phyloP scores from a whole-genome alignment of 2,888 invertebrate species.

The Hipparchia semele region DNA sequence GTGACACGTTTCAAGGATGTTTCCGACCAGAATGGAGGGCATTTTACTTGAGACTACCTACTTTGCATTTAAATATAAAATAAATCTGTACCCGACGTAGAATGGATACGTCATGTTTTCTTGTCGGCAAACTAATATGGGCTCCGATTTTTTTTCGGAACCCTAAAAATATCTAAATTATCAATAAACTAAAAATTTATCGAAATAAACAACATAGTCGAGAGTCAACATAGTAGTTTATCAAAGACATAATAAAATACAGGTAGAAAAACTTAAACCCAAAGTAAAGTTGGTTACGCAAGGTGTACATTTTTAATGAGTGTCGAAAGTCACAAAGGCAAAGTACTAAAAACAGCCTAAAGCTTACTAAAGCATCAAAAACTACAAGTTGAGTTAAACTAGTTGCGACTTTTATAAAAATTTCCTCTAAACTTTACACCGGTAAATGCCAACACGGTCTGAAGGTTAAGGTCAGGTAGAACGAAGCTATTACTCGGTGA shows the following conservation, averaged over 20 bases:
- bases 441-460: constrained; percentile 18
- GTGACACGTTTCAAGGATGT: constrained; percentile 27
- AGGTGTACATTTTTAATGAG: not conserved
- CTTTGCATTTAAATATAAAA: constrained; percentile 1
- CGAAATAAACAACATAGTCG: too few species aligned
- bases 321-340: not conserved
- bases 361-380: not conserved
- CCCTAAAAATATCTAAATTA: too few species aligned
- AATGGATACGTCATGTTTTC: not conserved
- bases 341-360: not conserved
- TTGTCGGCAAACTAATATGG: not conserved
- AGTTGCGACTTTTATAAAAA: not conserved
- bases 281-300: not conserved
- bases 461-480: constrained; percentile 41
- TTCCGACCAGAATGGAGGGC: constrained; percentile 30
- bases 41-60: constrained; percentile 8
- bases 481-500: constrained; percentile 34
- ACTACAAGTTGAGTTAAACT: not conserved
- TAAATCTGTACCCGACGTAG: not conserved
- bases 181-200: too few species aligned
- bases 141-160: too few species aligned
- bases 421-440: constrained; percentile 4
- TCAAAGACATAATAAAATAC: too few species aligned
- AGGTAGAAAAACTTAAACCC: not conserved
- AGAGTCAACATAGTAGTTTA: too few species aligned